Percentiles rank a stretch among this genome's conserved stretches.
These are phyloP conservation scores for Myripristis jacobus DNA, from an alignment of 2,797 vertebrate species.

Conservation along the genomic window DNA sequence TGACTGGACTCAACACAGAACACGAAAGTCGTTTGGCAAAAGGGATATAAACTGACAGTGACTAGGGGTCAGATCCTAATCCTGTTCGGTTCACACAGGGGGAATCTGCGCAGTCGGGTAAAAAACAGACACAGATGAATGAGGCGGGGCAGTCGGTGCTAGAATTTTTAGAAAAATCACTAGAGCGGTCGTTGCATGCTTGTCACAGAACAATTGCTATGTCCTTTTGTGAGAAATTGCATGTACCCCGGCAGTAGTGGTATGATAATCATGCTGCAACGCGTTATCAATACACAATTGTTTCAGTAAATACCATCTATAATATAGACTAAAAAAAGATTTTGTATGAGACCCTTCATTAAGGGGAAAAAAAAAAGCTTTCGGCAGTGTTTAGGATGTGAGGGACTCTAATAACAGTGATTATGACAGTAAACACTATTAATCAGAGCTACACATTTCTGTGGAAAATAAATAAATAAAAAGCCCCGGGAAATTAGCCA, in stretches of 20 bases:
- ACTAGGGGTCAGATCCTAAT: slow-evolving; percentile 62
- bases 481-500: slow-evolving; percentile 60
- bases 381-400: slow-evolving; percentile 37
- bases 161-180: neutral
- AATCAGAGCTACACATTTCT: slow-evolving; percentile 50
- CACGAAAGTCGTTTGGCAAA: slow-evolving; percentile 53
- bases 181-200: neutral
- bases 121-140: slow-evolving; percentile 36
- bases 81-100: slow-evolving; percentile 27
- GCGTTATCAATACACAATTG: slow-evolving; percentile 27
- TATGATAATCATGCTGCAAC: slow-evolving; percentile 9
- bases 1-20: slow-evolving; percentile 67
- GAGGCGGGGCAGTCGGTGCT: slow-evolving; percentile 19
- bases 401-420: slow-evolving; percentile 53
- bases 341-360: slow-evolving; percentile 45
- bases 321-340: slow-evolving; percentile 15
- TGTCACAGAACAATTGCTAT: slow-evolving; percentile 25
- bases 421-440: slow-evolving; percentile 69
- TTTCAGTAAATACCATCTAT: slow-evolving; percentile 27
- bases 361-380: slow-evolving; percentile 31
- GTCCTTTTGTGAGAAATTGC: slow-evolving; percentile 16
- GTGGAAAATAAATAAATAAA: slow-evolving; percentile 59
- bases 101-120: slow-evolving; percentile 17
- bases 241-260: slow-evolving; percentile 8
- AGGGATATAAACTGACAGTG: slow-evolving; percentile 45